Percentiles rank a stretch among this genome's conserved stretches.
These are phyloP conservation scores for Microcebus tavaratra DNA, from an alignment of 2,113 vertebrate genomes.

Conservation along the genomic window DNA sequence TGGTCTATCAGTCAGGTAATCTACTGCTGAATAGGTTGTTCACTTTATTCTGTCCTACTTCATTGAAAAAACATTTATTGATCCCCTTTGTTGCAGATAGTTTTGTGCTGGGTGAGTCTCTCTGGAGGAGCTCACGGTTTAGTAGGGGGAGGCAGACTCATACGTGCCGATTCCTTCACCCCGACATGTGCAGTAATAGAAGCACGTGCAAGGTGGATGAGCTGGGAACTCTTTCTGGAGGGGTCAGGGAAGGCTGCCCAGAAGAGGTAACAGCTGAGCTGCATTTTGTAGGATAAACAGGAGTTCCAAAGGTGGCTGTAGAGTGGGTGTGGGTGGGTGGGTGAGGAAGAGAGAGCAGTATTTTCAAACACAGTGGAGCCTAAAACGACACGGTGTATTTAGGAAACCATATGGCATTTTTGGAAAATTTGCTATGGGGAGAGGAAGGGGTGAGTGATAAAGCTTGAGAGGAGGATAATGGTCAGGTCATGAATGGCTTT, in stretches of 20 bases:
- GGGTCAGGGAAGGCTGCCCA: not conserved
- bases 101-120: not conserved
- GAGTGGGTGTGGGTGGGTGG: not conserved
- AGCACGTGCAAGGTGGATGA: not conserved
- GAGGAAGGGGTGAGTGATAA: not conserved
- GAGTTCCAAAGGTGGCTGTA: not conserved
- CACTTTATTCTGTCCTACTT: not conserved
- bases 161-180: not conserved
- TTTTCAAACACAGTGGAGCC: not conserved
- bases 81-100: not conserved
- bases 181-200: not conserved
- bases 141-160: not conserved
- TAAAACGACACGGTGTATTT: not conserved
- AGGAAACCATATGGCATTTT: not conserved
- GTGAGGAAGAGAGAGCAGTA: not conserved
- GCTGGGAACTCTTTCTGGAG: not conserved
- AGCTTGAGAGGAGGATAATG: not conserved
- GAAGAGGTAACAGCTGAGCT: not conserved
- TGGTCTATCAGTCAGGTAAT: not conserved
- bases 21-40: not conserved
- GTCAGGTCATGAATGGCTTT: not conserved
- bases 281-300: not conserved
- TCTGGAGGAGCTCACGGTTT: not conserved
- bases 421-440: not conserved
- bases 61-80: not conserved